phyloP scores from a whole-genome alignment of 2,113 vertebrate genomes.

The Chionomys nivalis region DNA sequence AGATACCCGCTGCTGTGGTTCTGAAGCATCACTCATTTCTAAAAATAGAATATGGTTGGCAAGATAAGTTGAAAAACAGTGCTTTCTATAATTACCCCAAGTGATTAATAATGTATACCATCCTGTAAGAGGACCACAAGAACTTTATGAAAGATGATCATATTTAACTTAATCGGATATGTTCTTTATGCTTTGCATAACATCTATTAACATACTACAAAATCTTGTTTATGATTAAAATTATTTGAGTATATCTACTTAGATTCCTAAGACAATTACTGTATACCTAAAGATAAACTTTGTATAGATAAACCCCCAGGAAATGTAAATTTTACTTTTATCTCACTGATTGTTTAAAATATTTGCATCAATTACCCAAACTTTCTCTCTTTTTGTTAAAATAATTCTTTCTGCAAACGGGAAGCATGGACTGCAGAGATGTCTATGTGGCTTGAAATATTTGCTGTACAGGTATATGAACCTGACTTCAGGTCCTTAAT shows the following conservation, averaged over 20 bases:
- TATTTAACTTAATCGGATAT: slow-evolving; percentile 2
- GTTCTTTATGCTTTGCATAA: neutral
- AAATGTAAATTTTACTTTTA: neutral
- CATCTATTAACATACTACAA: neutral
- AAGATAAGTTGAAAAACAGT: neutral
- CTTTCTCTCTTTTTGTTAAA: neutral
- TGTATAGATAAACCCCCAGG: neutral
- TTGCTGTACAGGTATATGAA: neutral
- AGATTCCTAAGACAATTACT: neutral
- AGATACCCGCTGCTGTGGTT: no score
- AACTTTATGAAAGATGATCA: slow-evolving; percentile 21
- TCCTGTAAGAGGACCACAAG: neutral
- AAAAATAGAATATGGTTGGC: neutral
- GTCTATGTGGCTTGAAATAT: neutral
- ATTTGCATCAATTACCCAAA: neutral
- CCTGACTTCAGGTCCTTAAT: neutral
- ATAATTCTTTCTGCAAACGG: neutral
- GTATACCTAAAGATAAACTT: neutral
- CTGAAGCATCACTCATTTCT: neutral
- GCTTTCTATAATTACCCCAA: neutral
- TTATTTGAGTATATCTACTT: neutral
- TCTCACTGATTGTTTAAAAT: slow-evolving; percentile 18
- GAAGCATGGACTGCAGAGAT: neutral
- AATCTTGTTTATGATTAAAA: slow-evolving; percentile 11
- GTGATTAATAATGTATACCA: neutral